Percentiles rank a stretch among this genome's conserved stretches.
Conservation (phyloP, 1,140 invertebrate species). For the Battus philenor region DNA sequence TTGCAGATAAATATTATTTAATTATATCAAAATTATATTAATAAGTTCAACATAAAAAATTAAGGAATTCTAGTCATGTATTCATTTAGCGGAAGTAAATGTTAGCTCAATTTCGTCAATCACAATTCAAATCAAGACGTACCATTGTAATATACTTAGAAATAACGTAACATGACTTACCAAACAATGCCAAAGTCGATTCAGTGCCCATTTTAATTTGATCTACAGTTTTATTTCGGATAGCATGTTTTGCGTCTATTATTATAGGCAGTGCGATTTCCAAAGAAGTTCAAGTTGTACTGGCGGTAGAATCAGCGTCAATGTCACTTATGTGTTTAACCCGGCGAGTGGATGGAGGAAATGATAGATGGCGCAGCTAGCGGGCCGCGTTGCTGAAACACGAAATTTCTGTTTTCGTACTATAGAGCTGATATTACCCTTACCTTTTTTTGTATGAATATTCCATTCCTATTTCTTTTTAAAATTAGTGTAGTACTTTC, state of each 20-base stretch:
- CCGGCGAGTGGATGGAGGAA: constrained; percentile 71
- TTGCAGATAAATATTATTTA: too few species aligned
- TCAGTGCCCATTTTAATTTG: constrained; percentile 38
- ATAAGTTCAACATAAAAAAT: too few species aligned
- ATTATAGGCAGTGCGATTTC: constrained; percentile 13
- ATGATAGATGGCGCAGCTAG: constrained; percentile 63
- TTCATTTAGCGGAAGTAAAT: not conserved
- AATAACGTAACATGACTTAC: constrained; percentile 50
- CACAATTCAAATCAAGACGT: constrained; percentile 55
- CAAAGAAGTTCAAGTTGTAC: constrained; percentile 30
- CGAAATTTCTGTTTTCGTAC: constrained; percentile 28
- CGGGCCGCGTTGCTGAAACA: constrained; percentile 52
- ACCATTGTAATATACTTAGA: constrained; percentile 57
- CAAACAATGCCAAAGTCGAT: constrained; percentile 29
- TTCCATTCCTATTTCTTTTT: too few species aligned
- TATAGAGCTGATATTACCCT: constrained; percentile 42
- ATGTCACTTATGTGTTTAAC: constrained; percentile 74
- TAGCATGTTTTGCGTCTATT: constrained; percentile 20
- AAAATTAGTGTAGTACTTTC: too few species aligned
- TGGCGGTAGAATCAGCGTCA: constrained; percentile 56
- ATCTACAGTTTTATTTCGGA: constrained; percentile 28
- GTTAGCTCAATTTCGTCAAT: constrained; percentile 31
- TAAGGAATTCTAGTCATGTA: too few species aligned
- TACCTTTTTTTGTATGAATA: too few species aligned
- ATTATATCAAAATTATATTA: too few species aligned